These are phyloP conservation scores for Crematogaster levior DNA, from an alignment of 2,888 invertebrate genomes.

Conservation along the genomic window DNA sequence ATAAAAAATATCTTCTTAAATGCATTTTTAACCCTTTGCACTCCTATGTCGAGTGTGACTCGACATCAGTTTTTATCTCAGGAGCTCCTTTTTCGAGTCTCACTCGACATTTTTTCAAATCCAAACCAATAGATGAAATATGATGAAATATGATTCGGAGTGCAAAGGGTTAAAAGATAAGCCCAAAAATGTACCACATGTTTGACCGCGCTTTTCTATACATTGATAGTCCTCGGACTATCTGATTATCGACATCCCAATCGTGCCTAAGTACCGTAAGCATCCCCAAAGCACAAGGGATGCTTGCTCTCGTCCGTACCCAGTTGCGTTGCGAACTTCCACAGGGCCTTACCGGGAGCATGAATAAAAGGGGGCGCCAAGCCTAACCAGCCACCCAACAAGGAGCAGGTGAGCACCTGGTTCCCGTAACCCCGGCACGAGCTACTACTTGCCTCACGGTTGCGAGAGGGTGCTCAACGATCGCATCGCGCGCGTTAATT, in stretches of 20 bases:
- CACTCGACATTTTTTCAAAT: no score
- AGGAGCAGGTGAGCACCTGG: conserved; percentile 85
- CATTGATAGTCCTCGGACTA: background rate
- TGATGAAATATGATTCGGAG: no score
- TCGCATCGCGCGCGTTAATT: conserved; percentile 1
- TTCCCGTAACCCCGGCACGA: conserved; percentile 77
- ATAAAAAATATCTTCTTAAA: background rate
- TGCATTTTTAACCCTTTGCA: no score
- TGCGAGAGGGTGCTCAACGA: conserved; percentile 68
- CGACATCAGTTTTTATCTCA: no score
- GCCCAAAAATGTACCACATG: background rate
- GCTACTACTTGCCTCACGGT: conserved; percentile 77
- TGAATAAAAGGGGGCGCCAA: conserved; percentile 75
- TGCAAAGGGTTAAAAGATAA: no score
- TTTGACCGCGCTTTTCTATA: background rate
- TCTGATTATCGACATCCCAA: background rate
- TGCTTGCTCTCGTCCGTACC: background rate
- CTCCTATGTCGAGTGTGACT: no score
- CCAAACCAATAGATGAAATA: no score
- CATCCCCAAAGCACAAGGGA: conserved; percentile 13
- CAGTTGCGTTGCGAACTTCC: conserved; percentile 42
- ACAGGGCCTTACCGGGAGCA: conserved; percentile 43
- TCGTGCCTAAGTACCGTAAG: conserved; percentile 28
- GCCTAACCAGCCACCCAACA: conserved; percentile 74
- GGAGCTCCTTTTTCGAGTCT: no score